Percentiles rank a stretch among this genome's conserved stretches.
Evolutionary conservation across 1,140 invertebrate species (phyloP).

Genomic region (Magallana ariakensis): DNA sequence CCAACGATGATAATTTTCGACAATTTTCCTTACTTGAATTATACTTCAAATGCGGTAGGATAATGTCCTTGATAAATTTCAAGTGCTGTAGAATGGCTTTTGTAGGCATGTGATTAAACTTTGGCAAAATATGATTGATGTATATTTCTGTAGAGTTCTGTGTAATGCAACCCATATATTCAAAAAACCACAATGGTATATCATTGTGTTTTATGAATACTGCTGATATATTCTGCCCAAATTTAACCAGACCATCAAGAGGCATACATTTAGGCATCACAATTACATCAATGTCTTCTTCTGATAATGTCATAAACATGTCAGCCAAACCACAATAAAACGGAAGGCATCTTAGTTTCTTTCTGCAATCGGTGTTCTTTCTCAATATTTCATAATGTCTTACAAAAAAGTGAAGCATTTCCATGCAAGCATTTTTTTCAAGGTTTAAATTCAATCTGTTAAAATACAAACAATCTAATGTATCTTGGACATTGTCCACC

Average conservation of each 20-base stretch:
- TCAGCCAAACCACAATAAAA: not conserved
- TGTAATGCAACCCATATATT: not conserved
- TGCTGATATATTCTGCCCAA: not conserved
- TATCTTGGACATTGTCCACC: not conserved
- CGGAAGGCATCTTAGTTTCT: not conserved
- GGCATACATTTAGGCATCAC: not conserved
- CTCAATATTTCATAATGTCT: not conserved
- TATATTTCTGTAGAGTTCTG: not conserved
- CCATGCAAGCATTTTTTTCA: not conserved
- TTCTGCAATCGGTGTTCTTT: not conserved
- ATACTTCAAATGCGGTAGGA: not conserved
- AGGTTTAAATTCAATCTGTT: not conserved
- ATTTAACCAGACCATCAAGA: not conserved
- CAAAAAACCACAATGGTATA: not conserved
- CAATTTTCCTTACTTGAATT: not conserved
- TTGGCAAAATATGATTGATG: not conserved
- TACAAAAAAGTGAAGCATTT: not conserved
- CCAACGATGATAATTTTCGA: not conserved
- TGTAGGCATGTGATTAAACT: not conserved
- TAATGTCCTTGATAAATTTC: not conserved
- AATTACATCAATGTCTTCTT: not conserved
- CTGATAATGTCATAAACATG: not conserved
- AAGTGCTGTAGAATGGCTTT: not conserved
- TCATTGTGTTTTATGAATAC: not conserved
- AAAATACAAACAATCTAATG: not conserved